Conservation (phyloP, 1,140 invertebrate genomes). For the Cardiocondyla obscurior region DNA sequence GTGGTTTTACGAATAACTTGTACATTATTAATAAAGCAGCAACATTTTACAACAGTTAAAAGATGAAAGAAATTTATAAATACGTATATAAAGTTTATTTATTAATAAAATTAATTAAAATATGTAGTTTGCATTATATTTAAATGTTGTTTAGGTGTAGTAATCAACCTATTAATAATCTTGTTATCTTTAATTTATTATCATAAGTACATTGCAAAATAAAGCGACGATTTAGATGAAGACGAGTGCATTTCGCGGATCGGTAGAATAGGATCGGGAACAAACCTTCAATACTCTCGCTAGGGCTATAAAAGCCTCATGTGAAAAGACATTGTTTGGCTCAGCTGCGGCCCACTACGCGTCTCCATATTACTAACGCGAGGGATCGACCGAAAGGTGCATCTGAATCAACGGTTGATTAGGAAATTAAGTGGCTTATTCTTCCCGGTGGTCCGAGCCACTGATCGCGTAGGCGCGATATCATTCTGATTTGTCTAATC, state of each 20-base stretch:
- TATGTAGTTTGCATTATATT: background rate
- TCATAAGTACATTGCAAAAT: background rate
- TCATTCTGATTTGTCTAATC: constrained; percentile 72
- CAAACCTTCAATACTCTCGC: constrained; percentile 63
- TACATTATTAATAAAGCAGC: background rate
- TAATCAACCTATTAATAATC: background rate
- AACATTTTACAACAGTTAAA: background rate
- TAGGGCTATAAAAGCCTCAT: constrained; percentile 83
- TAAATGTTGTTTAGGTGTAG: background rate
- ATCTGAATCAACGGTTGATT: constrained; percentile 83
- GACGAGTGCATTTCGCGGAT: constrained; percentile 58
- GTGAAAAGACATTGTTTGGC: constrained; percentile 83
- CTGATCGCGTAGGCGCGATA: constrained; percentile 69
- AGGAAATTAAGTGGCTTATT: constrained; percentile 83
- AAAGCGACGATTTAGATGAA: background rate
- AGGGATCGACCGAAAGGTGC: constrained; percentile 79
- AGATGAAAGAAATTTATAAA: background rate
- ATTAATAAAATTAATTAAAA: constrained; percentile 11
- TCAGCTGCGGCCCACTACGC: constrained; percentile 79
- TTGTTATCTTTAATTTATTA: background rate
- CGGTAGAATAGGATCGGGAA: constrained; percentile 65
- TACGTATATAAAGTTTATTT: background rate
- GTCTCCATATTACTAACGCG: constrained; percentile 56
- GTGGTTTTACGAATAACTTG: background rate
- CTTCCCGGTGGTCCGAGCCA: constrained; percentile 70